These are phyloP conservation scores for Emydura subglobosa DNA, from an alignment of 2,113 vertebrate species.

Conservation along the genomic window DNA sequence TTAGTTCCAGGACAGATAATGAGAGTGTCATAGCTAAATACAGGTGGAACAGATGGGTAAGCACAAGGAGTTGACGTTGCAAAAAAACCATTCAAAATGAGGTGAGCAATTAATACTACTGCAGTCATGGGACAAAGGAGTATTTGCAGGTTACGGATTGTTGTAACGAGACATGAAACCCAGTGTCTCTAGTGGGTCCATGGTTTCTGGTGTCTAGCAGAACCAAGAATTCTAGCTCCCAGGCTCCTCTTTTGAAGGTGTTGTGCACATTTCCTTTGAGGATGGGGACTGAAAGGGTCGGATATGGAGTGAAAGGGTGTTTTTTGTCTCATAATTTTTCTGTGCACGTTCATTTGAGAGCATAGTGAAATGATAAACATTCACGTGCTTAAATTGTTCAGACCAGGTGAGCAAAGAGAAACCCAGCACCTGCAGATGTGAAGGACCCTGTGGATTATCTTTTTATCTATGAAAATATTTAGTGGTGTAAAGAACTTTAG, in stretches of 20 bases:
- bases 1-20: neutral
- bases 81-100: neutral
- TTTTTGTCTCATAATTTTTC: neutral
- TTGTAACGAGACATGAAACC: neutral
- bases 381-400: neutral
- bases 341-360: neutral
- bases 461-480: fast-evolving
- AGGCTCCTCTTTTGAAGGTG: neutral
- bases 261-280: neutral
- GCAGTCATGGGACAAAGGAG: neutral
- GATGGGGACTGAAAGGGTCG: neutral
- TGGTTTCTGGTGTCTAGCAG: neutral
- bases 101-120: neutral
- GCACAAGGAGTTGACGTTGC: neutral
- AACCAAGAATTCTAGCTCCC: neutral
- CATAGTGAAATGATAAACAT: neutral
- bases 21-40: neutral
- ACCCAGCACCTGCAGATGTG: neutral
- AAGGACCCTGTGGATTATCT: neutral
- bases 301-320: neutral
- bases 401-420: neutral
- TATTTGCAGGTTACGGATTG: neutral
- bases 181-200: neutral
- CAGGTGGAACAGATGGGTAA: neutral
- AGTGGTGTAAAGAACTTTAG: neutral